A percentile compares a stretch with the other conserved stretches of the same genome.
These are phyloP conservation scores for Cyprinus carpio DNA, from an alignment of 2,113 vertebrate species.

Conservation along the genomic window DNA sequence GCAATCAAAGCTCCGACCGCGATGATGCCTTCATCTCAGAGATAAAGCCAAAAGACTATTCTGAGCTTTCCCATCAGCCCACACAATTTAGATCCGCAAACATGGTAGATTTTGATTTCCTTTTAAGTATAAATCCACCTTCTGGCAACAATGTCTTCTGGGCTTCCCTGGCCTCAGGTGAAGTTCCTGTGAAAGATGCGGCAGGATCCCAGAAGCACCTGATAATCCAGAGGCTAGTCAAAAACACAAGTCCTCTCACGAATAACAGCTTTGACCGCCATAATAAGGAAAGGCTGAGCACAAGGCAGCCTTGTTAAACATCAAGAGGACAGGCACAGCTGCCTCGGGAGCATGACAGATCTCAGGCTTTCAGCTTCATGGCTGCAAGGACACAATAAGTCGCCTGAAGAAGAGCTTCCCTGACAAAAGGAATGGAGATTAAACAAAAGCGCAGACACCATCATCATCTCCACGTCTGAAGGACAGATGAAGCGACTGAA, in stretches of 20 bases:
- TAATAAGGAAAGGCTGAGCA: background rate
- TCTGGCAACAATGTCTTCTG: background rate
- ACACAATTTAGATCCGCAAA: background rate
- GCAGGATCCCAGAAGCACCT: background rate
- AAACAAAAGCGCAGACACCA: background rate
- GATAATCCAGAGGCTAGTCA: constrained; percentile 25
- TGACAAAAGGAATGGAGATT: constrained; percentile 10
- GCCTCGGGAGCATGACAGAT: constrained; percentile 17
- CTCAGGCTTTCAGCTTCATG: constrained; percentile 8
- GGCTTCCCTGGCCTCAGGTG: background rate
- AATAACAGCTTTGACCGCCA: background rate
- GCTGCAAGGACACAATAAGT: background rate
- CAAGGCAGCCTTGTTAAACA: constrained; percentile 19
- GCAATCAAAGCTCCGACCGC: too few species aligned
- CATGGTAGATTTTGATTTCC: background rate
- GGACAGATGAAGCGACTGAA: background rate
- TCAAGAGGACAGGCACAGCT: background rate
- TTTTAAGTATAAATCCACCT: background rate
- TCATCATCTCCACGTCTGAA: background rate
- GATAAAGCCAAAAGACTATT: background rate
- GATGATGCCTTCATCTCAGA: too few species aligned
- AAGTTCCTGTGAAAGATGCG: background rate
- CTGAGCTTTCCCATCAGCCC: background rate
- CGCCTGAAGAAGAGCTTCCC: background rate
- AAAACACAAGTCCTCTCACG: constrained; percentile 16